phyloP scores from a whole-genome alignment of 2,113 vertebrate species.

The Morone saxatilis region DNA sequence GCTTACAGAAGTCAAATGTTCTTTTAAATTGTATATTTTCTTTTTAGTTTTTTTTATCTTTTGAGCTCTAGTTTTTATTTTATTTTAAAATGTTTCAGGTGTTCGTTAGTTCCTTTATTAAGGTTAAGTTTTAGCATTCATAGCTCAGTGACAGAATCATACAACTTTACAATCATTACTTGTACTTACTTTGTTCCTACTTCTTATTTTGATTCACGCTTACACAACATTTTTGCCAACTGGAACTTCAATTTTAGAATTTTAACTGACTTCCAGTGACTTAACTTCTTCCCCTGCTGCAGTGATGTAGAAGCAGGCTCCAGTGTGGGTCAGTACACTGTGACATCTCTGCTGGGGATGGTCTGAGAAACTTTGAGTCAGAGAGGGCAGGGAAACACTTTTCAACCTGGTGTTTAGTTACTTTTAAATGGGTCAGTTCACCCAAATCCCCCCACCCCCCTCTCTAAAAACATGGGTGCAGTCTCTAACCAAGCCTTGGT shows the following conservation, averaged over 20 bases:
- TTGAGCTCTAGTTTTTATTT: too few relatives aligned
- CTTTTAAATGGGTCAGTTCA: background rate
- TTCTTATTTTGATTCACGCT: background rate
- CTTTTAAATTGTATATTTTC: background rate
- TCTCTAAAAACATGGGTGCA: too few relatives aligned
- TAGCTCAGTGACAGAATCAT: background rate
- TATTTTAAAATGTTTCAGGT: background rate
- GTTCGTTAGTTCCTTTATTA: background rate
- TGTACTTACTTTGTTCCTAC: background rate
- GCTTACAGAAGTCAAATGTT: background rate
- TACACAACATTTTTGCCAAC: background rate
- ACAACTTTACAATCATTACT: background rate
- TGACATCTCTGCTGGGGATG: background rate
- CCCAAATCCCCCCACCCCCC: background rate
- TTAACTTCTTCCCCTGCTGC: background rate
- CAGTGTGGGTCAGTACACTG: background rate
- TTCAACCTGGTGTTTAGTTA: background rate
- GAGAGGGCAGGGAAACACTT: background rate
- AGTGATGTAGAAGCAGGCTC: background rate
- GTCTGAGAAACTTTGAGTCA: background rate
- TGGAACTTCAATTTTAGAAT: background rate
- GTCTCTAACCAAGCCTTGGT: background rate
- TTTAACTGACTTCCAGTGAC: background rate
- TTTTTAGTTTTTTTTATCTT: background rate
- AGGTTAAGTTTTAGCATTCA: background rate